Base-by-base conservation (phyloP, 2,888 invertebrate species). In the Xestia sexstrigata region DNA sequence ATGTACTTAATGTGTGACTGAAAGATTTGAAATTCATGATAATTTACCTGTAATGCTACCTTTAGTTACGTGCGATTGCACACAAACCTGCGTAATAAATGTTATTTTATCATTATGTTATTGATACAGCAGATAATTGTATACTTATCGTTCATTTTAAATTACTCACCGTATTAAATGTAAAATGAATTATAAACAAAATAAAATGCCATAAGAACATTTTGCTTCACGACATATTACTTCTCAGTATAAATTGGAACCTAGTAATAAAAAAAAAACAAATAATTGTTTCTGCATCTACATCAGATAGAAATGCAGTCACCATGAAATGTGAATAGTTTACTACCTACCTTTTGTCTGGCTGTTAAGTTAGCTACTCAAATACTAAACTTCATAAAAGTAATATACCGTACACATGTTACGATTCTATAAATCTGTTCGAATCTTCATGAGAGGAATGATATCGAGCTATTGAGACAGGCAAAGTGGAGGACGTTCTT, bases 271-370 rank as follows among this genome's bases (percentile, higher is more conserved):
- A 88, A 87, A 79, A 20, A n/a, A 79, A 55, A 80, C 81, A 90
- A 90, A 86, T 90, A 90, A 93, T 93, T 92, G 89, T 79, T 87
- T 86, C 77, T 85, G 76, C 68, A 55, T 82, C 39, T 30, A 52
- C 49, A 42, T 82, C 84, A 90, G 90, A 93, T 94, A 88, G 87
- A 93, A 94, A 91, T 85, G 86, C 92, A 92, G 78, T 86, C 84
- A 91, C 91, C 93, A 89, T 94, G 91, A 91, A 93, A 93, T 93
- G 82, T 78, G 81, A 86, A 73, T 84, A 87, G 88, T 87, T 89
- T 85, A 89, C 84, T 39, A 63, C 35, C 13, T 86, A 69, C 52
- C 35, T 76, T 67, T 68, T 26, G 35, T 74, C 20, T 11, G 26
- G n/a, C 20, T 76, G 35, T 35, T 35, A 35, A 17, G 20, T 30